A percentile compares a stretch with the other conserved stretches of the same genome.
Conservation (phyloP, 37 sponge, comb jelly and placozoan species). For the Trichoplax adhaerens region DNA sequence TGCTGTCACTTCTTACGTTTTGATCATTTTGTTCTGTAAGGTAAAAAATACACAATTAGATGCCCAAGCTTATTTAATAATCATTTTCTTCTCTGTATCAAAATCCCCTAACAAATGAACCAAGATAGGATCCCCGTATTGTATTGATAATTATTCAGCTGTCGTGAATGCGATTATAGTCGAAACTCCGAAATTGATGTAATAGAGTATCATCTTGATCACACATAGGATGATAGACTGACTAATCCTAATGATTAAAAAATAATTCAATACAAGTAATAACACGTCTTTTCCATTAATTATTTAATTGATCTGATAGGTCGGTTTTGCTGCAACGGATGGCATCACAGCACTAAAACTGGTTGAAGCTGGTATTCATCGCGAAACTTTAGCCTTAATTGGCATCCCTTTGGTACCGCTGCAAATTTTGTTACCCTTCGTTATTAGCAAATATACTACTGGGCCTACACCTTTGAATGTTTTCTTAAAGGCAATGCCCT, state of each 20-base stretch:
- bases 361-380: constrained; percentile 75
- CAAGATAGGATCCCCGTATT: too few relatives aligned
- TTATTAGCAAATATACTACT: constrained; percentile 28
- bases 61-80: neutral
- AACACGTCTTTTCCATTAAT: too few relatives aligned
- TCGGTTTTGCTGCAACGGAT: constrained; percentile 73
- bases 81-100: neutral
- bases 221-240: too few relatives aligned
- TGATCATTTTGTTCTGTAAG: constrained; percentile 40
- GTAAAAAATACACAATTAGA: constrained; percentile 6
- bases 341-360: constrained; percentile 71
- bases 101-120: too few relatives aligned
- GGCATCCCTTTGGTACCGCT: constrained; percentile 68
- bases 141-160: too few relatives aligned
- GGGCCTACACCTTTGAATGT: constrained; percentile 62
- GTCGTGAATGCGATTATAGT: too few relatives aligned
- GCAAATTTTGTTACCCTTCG: constrained; percentile 7
- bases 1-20: constrained; percentile 23
- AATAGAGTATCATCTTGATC: too few relatives aligned
- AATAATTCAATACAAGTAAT: too few relatives aligned
- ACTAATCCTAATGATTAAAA: too few relatives aligned
- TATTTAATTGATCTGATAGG: constrained; percentile 3
- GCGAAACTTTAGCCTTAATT: constrained; percentile 67
- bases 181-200: too few relatives aligned
- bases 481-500: constrained; percentile 42